Percentiles rank a stretch among this genome's conserved stretches.
Conservation (phyloP, 2,113 vertebrate genomes). For the Scomber scombrus region DNA sequence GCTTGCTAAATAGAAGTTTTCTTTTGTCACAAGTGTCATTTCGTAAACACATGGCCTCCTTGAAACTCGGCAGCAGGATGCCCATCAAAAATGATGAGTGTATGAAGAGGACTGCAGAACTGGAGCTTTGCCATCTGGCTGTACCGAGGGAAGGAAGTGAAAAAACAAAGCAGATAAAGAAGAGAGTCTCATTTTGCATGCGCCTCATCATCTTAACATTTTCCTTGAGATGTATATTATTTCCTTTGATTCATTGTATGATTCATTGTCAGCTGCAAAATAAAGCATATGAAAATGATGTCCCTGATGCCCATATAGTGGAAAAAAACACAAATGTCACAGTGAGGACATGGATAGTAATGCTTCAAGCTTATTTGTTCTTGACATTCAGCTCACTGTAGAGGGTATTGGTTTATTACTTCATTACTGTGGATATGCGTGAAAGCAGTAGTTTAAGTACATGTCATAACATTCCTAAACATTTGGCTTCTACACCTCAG, state of each 20-base stretch:
- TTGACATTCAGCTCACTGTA: slow-evolving; percentile 44
- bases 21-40: slow-evolving; percentile 89
- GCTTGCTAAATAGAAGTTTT: slow-evolving; percentile 90
- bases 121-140: slow-evolving; percentile 83
- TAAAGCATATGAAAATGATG: slow-evolving; percentile 77
- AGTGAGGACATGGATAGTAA: slow-evolving; percentile 24
- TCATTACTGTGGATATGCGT: slow-evolving; percentile 37
- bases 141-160: slow-evolving; percentile 74
- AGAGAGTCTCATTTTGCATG: slow-evolving; percentile 85
- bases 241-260: slow-evolving; percentile 82
- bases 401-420: slow-evolving; percentile 28
- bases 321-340: slow-evolving; percentile 21
- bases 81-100: slow-evolving; percentile 82
- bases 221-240: slow-evolving; percentile 81
- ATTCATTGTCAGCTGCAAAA: slow-evolving; percentile 84
- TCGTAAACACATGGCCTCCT: slow-evolving; percentile 83
- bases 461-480: slow-evolving; percentile 10
- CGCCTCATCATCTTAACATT: slow-evolving; percentile 81
- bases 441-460: slow-evolving; percentile 23
- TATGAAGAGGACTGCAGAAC: slow-evolving; percentile 81
- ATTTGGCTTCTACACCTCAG: slow-evolving; percentile 1
- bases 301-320: slow-evolving; percentile 62
- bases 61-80: slow-evolving; percentile 89
- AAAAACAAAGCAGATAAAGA: slow-evolving; percentile 67
- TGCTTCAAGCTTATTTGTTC: slow-evolving; percentile 48